Base-by-base conservation (phyloP, 2,113 vertebrate species). In the Synchiropus splendidus region DNA sequence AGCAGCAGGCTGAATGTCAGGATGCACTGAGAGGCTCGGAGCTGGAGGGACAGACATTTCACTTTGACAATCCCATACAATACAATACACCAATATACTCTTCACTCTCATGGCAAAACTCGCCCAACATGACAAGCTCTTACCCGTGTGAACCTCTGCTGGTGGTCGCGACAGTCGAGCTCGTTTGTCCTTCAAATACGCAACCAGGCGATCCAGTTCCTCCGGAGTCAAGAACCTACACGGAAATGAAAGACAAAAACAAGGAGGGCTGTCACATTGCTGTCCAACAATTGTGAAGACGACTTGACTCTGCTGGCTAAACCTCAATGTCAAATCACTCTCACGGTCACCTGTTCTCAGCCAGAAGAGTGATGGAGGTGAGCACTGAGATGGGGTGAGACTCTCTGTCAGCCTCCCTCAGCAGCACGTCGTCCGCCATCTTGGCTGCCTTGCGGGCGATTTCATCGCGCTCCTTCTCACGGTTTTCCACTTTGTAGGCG, bases 401-500 rank as follows among this genome's bases (percentile, higher is more conserved):
- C 42, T 86, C 89, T 37, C 89, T 72, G 64, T 96, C 92, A 2
- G 87, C 61, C 48, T 98, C 94, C 61, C 92, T 87, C 18, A 97
- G 79, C 12, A 97, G 50, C 13, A 96, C 89, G 1, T 94, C 91
- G 1, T 94, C 90, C 0, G 95, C 94, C 94, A 98, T 94, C 83
- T 98, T 98, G 55, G 95, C 92, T 0, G 95, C 95, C 74, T 97
- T 94, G 54, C 88, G 75, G 54, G 90, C 90, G 0, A 95, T 90
- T 46, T 97, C 92, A 31, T 98, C 92, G 0, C 92, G 88, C 45
- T 98, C 95, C 51, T 97, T 97, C 58, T 93, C 89, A 11, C 91
- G 91, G 17, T 87, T 88, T 72, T 98, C 94, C 0, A 86, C 83
- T 72, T 95, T 97, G 76, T 90, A 96, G 31, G 89, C 78, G 49